Evolutionary conservation across 2,888 invertebrate genomes (phyloP), one percentile per base, ranked within the genome.

Genomic region (Lomographa bimaculata): DNA sequence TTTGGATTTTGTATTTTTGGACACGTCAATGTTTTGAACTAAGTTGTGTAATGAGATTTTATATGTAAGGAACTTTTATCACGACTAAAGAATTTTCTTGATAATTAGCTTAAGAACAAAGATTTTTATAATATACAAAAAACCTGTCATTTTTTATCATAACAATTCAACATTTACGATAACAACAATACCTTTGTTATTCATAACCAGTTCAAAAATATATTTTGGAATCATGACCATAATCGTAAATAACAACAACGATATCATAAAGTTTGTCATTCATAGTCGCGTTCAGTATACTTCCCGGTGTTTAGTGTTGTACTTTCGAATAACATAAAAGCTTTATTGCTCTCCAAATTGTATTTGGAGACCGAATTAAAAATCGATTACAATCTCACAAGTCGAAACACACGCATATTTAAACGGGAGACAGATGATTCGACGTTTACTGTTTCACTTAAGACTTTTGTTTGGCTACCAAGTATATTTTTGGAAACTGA

Each of bases 231-330:
- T 29, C 32, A 19, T 36, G 45, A 38, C 35, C 33, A 43, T 49
- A 45, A 42, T 40, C 54, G 40, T 54, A 51, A 51, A 54, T 54
- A 25, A 46, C 21, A 7, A 27, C 19, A 46, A 39, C 44, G 40
- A 39, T 43, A 48, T 47, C 47, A 45, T 54, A 51, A 54, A 49
- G 25, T 46, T 42, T 46, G 48, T 49, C 50, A 46, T 53, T 50
- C 35, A 48, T 35, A 46, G 50, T 46, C 48, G 46, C 42, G 41
- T 38, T 44, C 30, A 16, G 41, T 32, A 25, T 30, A 30, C 42
- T 24, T 35, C 43, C 40, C 37, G 43, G 50, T 45, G 50, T 40
- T 35, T 30, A 45, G 37, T 38, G 44, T 10, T 38, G 34, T 41
- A 41, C 50, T 46, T 35, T 14, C 26, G 11, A 16, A 39, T 25